A percentile compares a stretch with the other conserved stretches of the same genome.
phyloP scores from a whole-genome alignment of 1,140 invertebrate species.

The Phymorhynchus buccinoides region DNA sequence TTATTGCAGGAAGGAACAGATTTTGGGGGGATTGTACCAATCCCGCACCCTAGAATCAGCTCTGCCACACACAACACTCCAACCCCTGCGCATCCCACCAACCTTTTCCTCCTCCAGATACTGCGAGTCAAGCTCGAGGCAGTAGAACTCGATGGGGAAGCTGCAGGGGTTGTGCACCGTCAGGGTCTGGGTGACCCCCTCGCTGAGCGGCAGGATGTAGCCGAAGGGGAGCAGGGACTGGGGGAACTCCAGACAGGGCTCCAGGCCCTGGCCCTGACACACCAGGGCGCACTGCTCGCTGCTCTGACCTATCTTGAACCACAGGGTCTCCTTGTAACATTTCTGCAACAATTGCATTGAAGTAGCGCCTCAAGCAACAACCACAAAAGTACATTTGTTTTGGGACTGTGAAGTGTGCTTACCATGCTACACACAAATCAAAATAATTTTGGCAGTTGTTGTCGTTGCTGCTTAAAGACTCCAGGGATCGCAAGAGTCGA shows the following conservation, averaged over 20 bases:
- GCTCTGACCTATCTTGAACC: slow-evolving; percentile 69
- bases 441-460: too few species aligned
- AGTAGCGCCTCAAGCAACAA: too few species aligned
- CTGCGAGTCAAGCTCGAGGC: slow-evolving; percentile 69
- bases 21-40: too few species aligned
- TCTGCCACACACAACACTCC: too few species aligned
- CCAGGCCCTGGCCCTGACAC: slow-evolving; percentile 68
- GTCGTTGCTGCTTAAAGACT: too few species aligned
- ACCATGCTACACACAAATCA: too few species aligned
- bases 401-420: too few species aligned
- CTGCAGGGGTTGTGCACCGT: slow-evolving; percentile 69
- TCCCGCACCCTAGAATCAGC: too few species aligned
- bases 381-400: too few species aligned
- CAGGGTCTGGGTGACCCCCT: slow-evolving; percentile 69
- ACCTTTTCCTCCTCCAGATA: slow-evolving; percentile 73
- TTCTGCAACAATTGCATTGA: slow-evolving; percentile 56
- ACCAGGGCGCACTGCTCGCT: slow-evolving; percentile 67
- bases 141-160: slow-evolving; percentile 73
- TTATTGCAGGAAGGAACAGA: too few species aligned
- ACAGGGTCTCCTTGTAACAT: slow-evolving; percentile 68
- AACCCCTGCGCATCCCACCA: too few species aligned
- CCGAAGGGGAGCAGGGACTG: slow-evolving; percentile 69
- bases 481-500: too few species aligned
- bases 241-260: slow-evolving; percentile 67
- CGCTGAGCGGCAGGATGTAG: slow-evolving; percentile 70